These are phyloP conservation scores for Muntiacus reevesi DNA, from an alignment of 2,113 vertebrate species.

Conservation along the genomic window DNA sequence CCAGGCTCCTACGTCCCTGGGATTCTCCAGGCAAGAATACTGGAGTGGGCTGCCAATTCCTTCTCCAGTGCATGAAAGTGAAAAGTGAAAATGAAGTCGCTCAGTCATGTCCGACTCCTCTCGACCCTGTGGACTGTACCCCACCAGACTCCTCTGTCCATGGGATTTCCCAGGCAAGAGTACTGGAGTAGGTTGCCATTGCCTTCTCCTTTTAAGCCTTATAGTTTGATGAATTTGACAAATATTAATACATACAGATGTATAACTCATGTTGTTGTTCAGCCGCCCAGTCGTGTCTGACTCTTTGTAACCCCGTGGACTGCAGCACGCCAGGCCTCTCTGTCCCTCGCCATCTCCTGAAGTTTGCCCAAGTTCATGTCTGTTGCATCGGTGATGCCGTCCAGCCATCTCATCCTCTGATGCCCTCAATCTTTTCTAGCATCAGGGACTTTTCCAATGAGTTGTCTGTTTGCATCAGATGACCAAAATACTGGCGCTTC, in stretches of 20 bases:
- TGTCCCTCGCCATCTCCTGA: background rate
- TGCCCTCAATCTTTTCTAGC: background rate
- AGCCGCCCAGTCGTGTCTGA: background rate
- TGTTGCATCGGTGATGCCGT: accelerated
- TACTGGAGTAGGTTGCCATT: background rate
- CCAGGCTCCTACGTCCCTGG: background rate
- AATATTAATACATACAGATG: background rate
- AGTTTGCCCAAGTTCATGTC: background rate
- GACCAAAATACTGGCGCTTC: background rate
- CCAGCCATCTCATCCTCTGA: background rate
- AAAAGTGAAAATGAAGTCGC: background rate
- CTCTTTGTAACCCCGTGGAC: background rate
- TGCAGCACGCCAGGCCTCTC: background rate
- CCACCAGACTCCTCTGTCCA: background rate
- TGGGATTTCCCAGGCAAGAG: background rate
- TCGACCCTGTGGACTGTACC: background rate
- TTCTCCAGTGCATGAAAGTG: background rate
- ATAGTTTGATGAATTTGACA: background rate
- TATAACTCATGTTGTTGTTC: background rate
- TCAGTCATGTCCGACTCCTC: background rate
- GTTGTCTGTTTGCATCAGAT: background rate
- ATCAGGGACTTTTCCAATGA: background rate
- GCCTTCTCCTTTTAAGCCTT: background rate
- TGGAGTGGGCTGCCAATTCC: background rate
- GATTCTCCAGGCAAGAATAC: background rate